These are phyloP conservation scores for Polylopha cassiicola DNA, from an alignment of 2,888 invertebrate species.

Conservation along the genomic window DNA sequence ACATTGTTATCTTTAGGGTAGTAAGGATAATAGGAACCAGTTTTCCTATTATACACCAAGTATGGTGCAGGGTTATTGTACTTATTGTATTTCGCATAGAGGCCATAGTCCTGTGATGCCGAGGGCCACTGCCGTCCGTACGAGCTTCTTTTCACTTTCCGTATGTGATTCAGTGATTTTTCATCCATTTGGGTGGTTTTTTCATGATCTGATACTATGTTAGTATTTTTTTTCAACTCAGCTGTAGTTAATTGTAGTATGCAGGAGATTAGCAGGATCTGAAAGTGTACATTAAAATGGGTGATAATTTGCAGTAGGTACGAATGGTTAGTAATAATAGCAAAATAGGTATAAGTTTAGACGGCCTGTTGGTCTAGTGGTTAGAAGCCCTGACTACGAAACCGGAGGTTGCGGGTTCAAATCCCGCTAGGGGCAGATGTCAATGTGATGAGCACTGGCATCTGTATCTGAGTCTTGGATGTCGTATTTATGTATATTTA, in stretches of 20 bases:
- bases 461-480: too few relatives aligned
- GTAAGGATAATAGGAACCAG: constrained; percentile 59
- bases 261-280: constrained; percentile 31
- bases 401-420: too few relatives aligned
- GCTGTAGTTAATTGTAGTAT: constrained; percentile 26
- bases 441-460: too few relatives aligned
- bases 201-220: constrained; percentile 3
- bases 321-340: too few relatives aligned
- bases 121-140: constrained; percentile 29
- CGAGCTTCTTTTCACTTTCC: constrained; percentile 37
- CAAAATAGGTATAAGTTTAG: too few relatives aligned
- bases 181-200: not conserved
- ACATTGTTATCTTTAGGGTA: constrained; percentile 44
- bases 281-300: too few relatives aligned
- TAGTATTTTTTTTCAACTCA: constrained; percentile 9
- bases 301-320: too few relatives aligned
- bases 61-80: constrained; percentile 52
- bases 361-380: too few relatives aligned
- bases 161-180: constrained; percentile 23
- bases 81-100: constrained; percentile 21
- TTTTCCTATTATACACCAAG: constrained; percentile 57
- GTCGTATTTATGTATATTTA: too few relatives aligned
- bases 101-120: constrained; percentile 3
- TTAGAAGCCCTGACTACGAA: too few relatives aligned
- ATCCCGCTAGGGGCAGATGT: too few relatives aligned